A percentile compares a stretch with the other conserved stretches of the same genome.
Evolutionary conservation across 2,888 invertebrate genomes (phyloP).

Genomic region (Lepidochitona cinerea): DNA sequence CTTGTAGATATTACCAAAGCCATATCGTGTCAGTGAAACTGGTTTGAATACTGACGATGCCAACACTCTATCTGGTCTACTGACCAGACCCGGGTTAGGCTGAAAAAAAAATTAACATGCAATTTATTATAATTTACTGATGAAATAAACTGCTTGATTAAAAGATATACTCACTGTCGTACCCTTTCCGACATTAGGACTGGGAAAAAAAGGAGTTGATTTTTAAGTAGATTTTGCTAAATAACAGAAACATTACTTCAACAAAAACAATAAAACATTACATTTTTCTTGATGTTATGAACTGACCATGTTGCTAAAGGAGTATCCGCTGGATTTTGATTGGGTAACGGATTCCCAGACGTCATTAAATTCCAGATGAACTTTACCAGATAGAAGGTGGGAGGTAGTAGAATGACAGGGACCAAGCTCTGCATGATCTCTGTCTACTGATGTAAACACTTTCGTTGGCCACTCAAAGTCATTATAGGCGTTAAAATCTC

Average conservation of each 20-base stretch:
- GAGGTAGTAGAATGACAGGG: conserved; percentile 5
- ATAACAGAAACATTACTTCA: too few relatives aligned
- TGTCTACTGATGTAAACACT: conserved; percentile 30
- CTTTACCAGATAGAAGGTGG: conserved; percentile 7
- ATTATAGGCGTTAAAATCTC: conserved; percentile 60
- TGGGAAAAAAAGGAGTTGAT: too few relatives aligned
- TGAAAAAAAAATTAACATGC: conserved; percentile 32
- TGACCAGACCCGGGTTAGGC: conserved; percentile 60
- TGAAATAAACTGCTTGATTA: too few relatives aligned
- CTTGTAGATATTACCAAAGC: conserved; percentile 49
- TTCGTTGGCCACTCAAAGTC: conserved; percentile 53
- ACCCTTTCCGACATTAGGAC: too few relatives aligned
- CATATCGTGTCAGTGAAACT: conserved; percentile 27
- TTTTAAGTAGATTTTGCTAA: too few relatives aligned
- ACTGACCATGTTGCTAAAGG: conserved; percentile 65
- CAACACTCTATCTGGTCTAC: conserved; percentile 62
- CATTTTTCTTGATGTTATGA: neutral
- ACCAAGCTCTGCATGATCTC: neutral
- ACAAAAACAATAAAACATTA: too few relatives aligned
- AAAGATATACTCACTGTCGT: too few relatives aligned
- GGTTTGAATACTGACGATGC: conserved; percentile 36
- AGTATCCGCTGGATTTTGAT: conserved; percentile 34
- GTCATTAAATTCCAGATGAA: conserved; percentile 17
- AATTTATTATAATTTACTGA: too few relatives aligned
- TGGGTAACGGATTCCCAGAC: conserved; percentile 12